Conservation (phyloP, 2,797 vertebrate genomes). For the Falco rusticolus region DNA sequence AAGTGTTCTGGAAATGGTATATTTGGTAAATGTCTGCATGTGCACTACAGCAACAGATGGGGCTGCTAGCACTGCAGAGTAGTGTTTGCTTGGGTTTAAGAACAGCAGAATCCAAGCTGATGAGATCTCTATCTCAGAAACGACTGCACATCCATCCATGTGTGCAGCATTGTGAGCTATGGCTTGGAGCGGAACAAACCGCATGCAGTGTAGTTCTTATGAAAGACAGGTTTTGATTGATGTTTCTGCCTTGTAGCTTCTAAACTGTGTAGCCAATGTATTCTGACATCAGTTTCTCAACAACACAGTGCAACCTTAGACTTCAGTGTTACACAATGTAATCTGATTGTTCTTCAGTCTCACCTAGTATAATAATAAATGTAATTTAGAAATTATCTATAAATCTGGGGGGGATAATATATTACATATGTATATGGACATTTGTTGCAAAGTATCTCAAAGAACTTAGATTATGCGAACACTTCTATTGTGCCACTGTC, state of each 20-base stretch:
- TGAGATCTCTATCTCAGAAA: neutral
- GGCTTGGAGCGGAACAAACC: neutral
- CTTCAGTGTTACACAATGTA: fast-evolving
- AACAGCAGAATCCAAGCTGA: neutral
- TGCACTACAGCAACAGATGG: fast-evolving
- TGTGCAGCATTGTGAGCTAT: neutral
- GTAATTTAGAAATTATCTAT: neutral
- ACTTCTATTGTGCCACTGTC: neutral
- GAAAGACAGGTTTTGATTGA: neutral
- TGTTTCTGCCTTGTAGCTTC: neutral
- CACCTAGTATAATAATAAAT: neutral
- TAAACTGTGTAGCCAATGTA: neutral
- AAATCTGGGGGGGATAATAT: neutral
- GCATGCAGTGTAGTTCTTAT: neutral
- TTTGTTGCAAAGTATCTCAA: neutral
- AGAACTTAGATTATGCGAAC: neutral
- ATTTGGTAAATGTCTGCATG: neutral
- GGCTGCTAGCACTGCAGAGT: neutral
- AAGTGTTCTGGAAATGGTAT: conserved; percentile 29
- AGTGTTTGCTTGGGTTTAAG: conserved; percentile 21
- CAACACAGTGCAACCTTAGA: neutral
- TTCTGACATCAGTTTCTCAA: neutral
- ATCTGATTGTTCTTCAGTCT: neutral
- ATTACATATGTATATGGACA: neutral
- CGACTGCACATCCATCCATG: neutral